Evolutionary conservation across 2,797 vertebrate species (phyloP).

Genomic region (Falco berigora): DNA sequence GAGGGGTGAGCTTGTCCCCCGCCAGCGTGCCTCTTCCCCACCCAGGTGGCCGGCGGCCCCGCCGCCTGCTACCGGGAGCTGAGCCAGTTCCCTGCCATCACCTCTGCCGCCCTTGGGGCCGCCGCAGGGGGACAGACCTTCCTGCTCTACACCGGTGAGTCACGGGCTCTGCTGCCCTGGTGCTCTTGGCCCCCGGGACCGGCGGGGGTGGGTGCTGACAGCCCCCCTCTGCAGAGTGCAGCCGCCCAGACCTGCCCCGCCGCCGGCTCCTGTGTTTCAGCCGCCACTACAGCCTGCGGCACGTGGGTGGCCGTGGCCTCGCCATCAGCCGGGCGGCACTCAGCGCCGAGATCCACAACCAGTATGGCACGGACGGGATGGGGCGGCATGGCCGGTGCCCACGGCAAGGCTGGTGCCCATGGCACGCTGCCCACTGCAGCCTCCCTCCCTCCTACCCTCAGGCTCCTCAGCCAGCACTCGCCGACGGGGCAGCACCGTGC

Average conservation of each 20-base stretch:
- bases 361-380: not conserved
- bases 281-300: not conserved
- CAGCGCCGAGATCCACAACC: not conserved
- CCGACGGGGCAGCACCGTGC: not conserved
- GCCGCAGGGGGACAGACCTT: not conserved
- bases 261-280: not conserved
- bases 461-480: constrained; percentile 22
- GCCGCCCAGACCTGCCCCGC: not conserved
- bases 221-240: not conserved
- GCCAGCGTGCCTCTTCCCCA: fast-evolving
- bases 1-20: fast-evolving
- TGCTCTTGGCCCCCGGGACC: fast-evolving
- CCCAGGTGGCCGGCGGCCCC: not conserved
- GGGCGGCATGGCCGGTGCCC: fast-evolving
- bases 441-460: not conserved
- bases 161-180: fast-evolving
- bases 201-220: fast-evolving
- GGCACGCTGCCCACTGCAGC: fast-evolving
- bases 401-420: fast-evolving
- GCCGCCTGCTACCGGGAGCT: not conserved
- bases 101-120: not conserved
- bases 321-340: not conserved
- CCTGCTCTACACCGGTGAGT: constrained; percentile 9
- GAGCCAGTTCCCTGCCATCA: not conserved
- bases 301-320: fast-evolving